Evolutionary conservation across 2,797 vertebrate genomes (phyloP).

Genomic region (Gadopsis bispinosus): DNA sequence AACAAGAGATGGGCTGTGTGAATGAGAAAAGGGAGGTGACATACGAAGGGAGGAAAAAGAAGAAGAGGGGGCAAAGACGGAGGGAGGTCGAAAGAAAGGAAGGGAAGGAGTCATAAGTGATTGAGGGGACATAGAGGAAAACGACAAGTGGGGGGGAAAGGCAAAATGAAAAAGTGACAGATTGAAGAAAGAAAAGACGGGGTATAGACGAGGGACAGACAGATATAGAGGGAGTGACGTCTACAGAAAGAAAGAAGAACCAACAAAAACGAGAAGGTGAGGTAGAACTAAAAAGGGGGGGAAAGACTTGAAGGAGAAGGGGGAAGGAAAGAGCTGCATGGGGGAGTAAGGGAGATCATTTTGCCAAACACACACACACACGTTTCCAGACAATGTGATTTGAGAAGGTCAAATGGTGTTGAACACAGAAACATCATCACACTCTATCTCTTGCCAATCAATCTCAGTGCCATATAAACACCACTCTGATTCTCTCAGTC

Average conservation of each 20-base stretch:
- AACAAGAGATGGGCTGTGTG: not conserved
- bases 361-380: slow-evolving; percentile 8
- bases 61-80: not conserved
- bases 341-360: not conserved
- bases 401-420: slow-evolving; percentile 39
- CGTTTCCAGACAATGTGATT: slow-evolving; percentile 26
- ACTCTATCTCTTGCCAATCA: slow-evolving; percentile 34
- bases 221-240: not conserved
- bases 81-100: not conserved
- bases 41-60: not conserved
- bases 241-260: not conserved
- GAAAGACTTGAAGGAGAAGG: not conserved
- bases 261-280: not conserved
- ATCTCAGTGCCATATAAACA: slow-evolving; percentile 41
- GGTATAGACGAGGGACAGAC: not conserved
- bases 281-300: not conserved
- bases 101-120: not conserved
- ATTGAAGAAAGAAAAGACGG: not conserved
- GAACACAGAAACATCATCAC: slow-evolving; percentile 29
- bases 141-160: not conserved
- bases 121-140: not conserved
- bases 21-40: not conserved
- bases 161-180: not conserved
- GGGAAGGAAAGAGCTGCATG: not conserved
- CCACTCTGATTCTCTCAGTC: slow-evolving; percentile 19